These are phyloP conservation scores for Mesembrinibis cayennensis DNA, from an alignment of 2,113 vertebrate species.

Conservation along the genomic window DNA sequence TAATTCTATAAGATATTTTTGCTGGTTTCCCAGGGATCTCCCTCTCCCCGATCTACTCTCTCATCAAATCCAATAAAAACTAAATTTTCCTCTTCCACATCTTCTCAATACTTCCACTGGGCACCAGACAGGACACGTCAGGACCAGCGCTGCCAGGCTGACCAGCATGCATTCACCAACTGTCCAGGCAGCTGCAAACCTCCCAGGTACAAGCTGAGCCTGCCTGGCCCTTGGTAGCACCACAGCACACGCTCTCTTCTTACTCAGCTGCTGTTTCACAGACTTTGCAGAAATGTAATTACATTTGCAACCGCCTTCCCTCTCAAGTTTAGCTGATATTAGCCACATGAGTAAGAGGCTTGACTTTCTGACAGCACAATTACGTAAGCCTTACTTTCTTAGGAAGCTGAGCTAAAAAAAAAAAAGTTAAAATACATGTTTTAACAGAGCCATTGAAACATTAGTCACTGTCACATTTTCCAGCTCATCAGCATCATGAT, in stretches of 20 bases:
- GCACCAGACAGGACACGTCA: rapidly evolving
- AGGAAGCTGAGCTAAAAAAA: not conserved
- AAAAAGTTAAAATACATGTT: not conserved
- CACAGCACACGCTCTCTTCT: rapidly evolving
- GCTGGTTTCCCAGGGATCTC: not conserved
- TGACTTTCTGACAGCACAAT: not conserved
- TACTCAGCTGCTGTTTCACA: not conserved
- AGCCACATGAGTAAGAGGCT: not conserved
- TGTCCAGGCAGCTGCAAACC: not conserved
- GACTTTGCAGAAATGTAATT: not conserved
- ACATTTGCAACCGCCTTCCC: not conserved
- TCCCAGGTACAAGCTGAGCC: not conserved
- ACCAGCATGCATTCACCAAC: rapidly evolving
- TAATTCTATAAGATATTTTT: not conserved
- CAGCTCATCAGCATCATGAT: not conserved
- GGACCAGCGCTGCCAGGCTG: not conserved
- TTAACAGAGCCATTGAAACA: not conserved
- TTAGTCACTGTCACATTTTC: slow-evolving; percentile 4
- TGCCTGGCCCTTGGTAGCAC: not conserved
- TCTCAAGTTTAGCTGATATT: not conserved
- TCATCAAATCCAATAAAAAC: not conserved
- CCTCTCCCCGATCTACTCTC: not conserved
- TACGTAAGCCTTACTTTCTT: not conserved
- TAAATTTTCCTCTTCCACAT: not conserved
- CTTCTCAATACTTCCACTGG: not conserved